Base-by-base conservation (phyloP, 2,888 invertebrate genomes). In the Xestia ashworthii region DNA sequence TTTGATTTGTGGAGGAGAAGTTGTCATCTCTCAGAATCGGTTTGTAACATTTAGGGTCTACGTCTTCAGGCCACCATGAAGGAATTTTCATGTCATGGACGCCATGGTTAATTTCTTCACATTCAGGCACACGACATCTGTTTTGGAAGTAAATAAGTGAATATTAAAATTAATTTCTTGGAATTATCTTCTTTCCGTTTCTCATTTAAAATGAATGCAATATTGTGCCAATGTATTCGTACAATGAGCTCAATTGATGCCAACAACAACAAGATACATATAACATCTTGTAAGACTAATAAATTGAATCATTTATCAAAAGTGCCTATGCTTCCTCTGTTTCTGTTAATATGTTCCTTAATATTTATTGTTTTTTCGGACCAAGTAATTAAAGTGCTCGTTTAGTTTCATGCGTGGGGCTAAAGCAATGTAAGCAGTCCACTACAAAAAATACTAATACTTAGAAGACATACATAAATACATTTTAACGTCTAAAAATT, bases 51-150 rank as follows among this genome's bases (percentile, higher is more conserved):
- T 92, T 93, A 0, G 90, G 53, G 66, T 95, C 92, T 3, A 91
- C 87, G 19, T 90, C 87, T 66, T 90, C 81, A 0, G 95, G 95
- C 95, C 95, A 95, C 95, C 95, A 95, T 4, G 74, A 69, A 4
- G 95, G 95, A 16, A 75, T 78, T 41, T 38, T 58, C 72, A 84
- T 83, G 5, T 84, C 67, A 55, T 83, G 86, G 53, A 22, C 50
- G 22, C 9, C 22, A 22, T 22, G 1, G 12, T 78, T 86, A 1
- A 38, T 1, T 32, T 71, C 38, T 78, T 95, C 95, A 84, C 95
- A 95, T 88, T 94, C 93, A 44, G 95, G 93, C 6, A 95, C 91
- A 14, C 90, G 89, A 81, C 95, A 95, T 89, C 95, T 95, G 91
- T 55, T 90, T 89, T 50, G 55, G 80, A 76, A 71, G 38, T 48